phyloP scores from a whole-genome alignment of 2,113 vertebrate species.

The Oryzias curvinotus region DNA sequence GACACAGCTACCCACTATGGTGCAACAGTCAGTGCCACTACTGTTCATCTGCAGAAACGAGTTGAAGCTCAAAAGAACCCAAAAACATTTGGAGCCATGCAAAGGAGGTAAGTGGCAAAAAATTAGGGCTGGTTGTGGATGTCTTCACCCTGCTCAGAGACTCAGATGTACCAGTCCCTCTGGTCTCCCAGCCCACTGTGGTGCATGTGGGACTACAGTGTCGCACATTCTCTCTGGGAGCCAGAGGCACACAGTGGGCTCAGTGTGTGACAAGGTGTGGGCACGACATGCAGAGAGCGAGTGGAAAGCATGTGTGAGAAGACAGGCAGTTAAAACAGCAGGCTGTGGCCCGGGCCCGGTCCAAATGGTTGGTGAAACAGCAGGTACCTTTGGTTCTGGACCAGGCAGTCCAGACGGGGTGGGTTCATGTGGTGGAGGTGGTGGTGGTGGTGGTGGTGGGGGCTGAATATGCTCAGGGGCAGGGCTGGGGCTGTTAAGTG shows the following conservation, averaged over 20 bases:
- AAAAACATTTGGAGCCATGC: constrained; percentile 80
- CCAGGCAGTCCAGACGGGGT: constrained; percentile 84
- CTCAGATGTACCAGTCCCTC: constrained; percentile 65
- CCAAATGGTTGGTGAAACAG: constrained; percentile 70
- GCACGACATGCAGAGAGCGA: constrained; percentile 78
- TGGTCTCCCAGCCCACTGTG: constrained; percentile 71
- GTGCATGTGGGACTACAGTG: constrained; percentile 68
- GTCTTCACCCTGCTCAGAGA: constrained; percentile 69
- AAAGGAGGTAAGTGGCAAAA: constrained; percentile 73
- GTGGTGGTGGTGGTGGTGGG: constrained; percentile 82
- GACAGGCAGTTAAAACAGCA: constrained; percentile 77
- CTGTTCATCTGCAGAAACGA: constrained; percentile 59
- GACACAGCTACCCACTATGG: constrained; percentile 59
- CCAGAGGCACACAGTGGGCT: constrained; percentile 74
- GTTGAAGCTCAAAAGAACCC: constrained; percentile 72
- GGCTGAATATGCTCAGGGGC: constrained; percentile 83
- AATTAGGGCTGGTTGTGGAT: constrained; percentile 70
- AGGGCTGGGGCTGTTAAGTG: constrained; percentile 86
- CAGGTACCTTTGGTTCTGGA: constrained; percentile 94
- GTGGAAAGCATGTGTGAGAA: constrained; percentile 76
- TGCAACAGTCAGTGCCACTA: constrained; percentile 56
- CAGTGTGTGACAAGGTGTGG: constrained; percentile 74
- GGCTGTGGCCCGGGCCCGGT: constrained; percentile 70
- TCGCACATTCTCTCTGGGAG: constrained; percentile 67
- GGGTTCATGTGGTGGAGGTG: constrained; percentile 87